Base-by-base conservation (phyloP, 2,888 invertebrate genomes). In the Microctonus hyperodae region DNA sequence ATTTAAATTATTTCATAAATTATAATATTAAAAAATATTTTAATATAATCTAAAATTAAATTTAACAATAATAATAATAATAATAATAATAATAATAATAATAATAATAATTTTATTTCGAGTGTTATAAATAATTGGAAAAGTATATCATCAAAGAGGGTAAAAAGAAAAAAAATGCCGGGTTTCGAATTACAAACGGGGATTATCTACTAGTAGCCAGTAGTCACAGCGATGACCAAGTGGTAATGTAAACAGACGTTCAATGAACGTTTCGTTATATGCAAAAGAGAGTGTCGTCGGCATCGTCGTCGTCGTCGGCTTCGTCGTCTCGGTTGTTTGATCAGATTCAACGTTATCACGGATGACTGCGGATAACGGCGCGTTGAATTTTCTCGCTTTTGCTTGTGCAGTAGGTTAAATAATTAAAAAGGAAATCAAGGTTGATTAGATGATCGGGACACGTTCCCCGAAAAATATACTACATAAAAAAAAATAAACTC, bases 351-450 rank as follows among this genome's bases (percentile, higher is more conserved):
- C 33, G 16, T 31, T 28, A n/a, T 55, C 31, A 55, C 55, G 31
- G 55, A 28, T 33, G 31, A 55, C 28, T 31, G 55, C 16, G 44
- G 44, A 44, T 44, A 44, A 44, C 44, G 16, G 7, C 9, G 33
- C 25, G 51, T 11, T 10, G 23, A 25, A 51, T 51, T 25, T 51
- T 51, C 23, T 10, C 44, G 67, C 55, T 65, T 71, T 70, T 72
- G 74, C 16, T 9, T n/a, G 1, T 7, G 7, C 44, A 44, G 16
- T 16, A 20, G 79, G 78, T 79, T 78, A 77, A 76, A 79, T 78
- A 77, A 76, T 78, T 77, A 78, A 78, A 81, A 76, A 79, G 76
- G 75, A 79, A 79, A 76, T 73, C 72, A 71, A 70, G 70, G 69
- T 70, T 75, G 72, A 81, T 81, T 81, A 75, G 74, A 78, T 80